Base-by-base conservation (phyloP, 2,888 invertebrate species). In the Pollenia labialis region DNA sequence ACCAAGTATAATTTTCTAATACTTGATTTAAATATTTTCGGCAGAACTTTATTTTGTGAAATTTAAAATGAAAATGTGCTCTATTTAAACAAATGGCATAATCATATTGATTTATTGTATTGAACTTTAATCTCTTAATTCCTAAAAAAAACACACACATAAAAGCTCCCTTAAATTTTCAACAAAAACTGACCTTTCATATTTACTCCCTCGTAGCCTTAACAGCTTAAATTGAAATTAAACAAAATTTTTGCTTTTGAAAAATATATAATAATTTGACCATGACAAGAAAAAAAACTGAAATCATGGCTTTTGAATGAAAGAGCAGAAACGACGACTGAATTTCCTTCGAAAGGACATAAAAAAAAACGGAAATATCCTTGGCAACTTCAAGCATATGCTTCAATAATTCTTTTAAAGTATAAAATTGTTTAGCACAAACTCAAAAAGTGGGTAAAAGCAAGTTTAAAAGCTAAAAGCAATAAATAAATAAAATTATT, bases 381-480 rank as follows among this genome's bases (percentile, higher is more conserved):
- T 82, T 79, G 82, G 79, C 81, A 82, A 82, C 72, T 80, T 80
- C 40, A 68, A 68, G 60, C 84, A 69, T 85, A 85, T 85, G 84
- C 74, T 75, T 75, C 54, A 75, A 32, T 68, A 42, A 80, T 58
- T 85, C 60, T 80, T 68, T 48, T 32, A 40, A 50, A 82, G 4
- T 16, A 32, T 11, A 50, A 40, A 74, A 54, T 56, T 66, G n/a
- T 40, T 23, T 0, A 11, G 23, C 42, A 10, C 3, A 42, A 42
- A 48, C 16, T 4, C 3, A 81, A 68, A 58, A 42, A 12, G 6
- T 46, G n/a, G 14, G 40, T 11, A 14, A 7, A n/a, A n/a, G 46
- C 14, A 44, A 12, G 32, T 32, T 32, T 40, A 14, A 62, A 54
- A 54, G 4, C 32, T 12, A 64, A 44, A 66, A 46, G 11, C 16